A percentile compares a stretch with the other conserved stretches of the same genome.
Conservation (phyloP, 2,113 vertebrate genomes). For the Conger conger region DNA sequence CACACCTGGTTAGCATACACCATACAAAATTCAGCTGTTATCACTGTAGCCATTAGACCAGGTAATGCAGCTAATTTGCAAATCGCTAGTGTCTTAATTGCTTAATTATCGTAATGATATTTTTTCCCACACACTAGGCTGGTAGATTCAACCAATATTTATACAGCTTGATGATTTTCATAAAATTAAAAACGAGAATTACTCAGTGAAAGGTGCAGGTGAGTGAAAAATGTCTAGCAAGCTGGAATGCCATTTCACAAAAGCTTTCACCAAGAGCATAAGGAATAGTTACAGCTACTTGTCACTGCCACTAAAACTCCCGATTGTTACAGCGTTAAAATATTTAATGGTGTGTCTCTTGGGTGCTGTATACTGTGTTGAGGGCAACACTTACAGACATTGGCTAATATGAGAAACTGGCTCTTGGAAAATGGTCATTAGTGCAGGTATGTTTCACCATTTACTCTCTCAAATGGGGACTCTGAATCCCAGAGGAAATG, state of each 20-base stretch:
- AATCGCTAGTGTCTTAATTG: background rate
- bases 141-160: background rate
- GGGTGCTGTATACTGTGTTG: slow-evolving; percentile 6
- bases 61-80: background rate
- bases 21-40: background rate
- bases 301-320: slow-evolving; percentile 12
- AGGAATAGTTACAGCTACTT: slow-evolving; percentile 13
- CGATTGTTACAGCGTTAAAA: slow-evolving; percentile 22
- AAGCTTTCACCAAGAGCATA: background rate
- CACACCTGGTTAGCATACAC: background rate
- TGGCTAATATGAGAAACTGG: slow-evolving; percentile 28
- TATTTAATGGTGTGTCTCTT: slow-evolving; percentile 18
- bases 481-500: slow-evolving; percentile 24
- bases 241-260: background rate
- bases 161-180: background rate
- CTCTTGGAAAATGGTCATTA: slow-evolving; percentile 25
- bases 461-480: background rate
- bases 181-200: background rate
- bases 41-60: background rate
- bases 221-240: background rate
- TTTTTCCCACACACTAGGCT: background rate
- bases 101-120: background rate
- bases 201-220: background rate
- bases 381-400: slow-evolving; percentile 23
- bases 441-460: slow-evolving; percentile 23